Conservation (phyloP, 2,797 vertebrate genomes). For the Heterohyrax brucei region DNA sequence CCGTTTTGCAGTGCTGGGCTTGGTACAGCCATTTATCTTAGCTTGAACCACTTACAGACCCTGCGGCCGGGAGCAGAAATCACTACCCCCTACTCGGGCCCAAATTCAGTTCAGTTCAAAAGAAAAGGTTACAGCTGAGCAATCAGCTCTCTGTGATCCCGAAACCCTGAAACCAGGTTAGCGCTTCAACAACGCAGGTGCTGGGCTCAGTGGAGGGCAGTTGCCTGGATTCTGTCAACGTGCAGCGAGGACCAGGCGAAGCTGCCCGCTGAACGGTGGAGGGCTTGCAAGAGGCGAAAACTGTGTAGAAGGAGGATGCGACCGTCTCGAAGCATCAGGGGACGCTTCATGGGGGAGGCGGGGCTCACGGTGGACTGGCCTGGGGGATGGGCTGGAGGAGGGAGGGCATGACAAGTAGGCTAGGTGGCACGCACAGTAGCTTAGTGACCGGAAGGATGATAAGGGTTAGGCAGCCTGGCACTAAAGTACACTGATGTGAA, state of each 20-base stretch:
- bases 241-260: background rate
- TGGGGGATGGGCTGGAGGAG: background rate
- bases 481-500: rapidly evolving
- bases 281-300: background rate
- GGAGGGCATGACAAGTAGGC: no score
- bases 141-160: background rate
- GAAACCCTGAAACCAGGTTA: background rate
- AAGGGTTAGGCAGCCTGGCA: no score
- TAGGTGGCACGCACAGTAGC: no score
- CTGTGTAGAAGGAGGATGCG: background rate
- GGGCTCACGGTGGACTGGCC: background rate
- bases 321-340: background rate
- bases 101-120: background rate
- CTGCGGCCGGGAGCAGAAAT: background rate
- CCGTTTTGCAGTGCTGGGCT: background rate
- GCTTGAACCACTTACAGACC: background rate
- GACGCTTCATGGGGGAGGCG: background rate
- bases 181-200: background rate
- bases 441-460: background rate
- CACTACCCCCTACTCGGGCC: background rate
- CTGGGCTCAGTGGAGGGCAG: background rate
- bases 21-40: background rate
- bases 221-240: background rate
- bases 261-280: background rate
- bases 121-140: background rate